Conservation (phyloP, 2,888 invertebrate genomes). For the Nomada flava region DNA sequence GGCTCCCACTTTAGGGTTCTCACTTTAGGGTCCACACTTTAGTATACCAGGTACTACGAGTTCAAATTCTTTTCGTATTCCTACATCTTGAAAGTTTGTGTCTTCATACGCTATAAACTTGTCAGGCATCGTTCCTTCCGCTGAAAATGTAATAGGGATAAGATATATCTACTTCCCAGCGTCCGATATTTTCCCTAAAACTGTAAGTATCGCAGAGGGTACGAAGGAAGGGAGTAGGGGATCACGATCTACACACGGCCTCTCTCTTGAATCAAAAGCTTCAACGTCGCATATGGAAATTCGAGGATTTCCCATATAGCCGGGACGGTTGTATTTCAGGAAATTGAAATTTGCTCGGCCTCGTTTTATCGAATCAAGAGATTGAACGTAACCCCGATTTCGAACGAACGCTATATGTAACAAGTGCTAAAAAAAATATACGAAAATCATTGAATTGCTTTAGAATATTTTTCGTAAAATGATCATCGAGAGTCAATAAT, state of each 20-base stretch:
- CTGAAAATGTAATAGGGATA: background rate
- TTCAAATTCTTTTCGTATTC: background rate
- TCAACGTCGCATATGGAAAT: conserved; percentile 47
- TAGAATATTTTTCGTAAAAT: conserved; percentile 1
- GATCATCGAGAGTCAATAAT: background rate
- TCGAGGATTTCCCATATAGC: conserved; percentile 23
- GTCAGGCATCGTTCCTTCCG: background rate
- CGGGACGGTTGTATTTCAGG: conserved; percentile 52
- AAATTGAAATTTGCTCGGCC: conserved; percentile 63
- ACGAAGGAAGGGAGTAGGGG: background rate
- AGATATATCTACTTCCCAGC: conserved; percentile 1
- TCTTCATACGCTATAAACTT: background rate
- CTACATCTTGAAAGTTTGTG: background rate
- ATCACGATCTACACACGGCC: conserved; percentile 16
- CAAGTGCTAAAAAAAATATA: conserved; percentile 30
- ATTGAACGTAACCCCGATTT: conserved; percentile 56
- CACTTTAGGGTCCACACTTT: too few species aligned
- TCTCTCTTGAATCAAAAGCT: conserved; percentile 26
- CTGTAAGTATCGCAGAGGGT: background rate
- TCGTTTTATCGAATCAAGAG: conserved; percentile 63
- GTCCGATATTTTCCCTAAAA: conserved; percentile 12
- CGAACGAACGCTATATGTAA: conserved; percentile 31
- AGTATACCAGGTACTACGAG: background rate
- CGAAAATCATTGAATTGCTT: background rate
- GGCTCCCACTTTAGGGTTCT: background rate